Percentiles rank a stretch among this genome's conserved stretches.
Conservation (phyloP, 2,797 vertebrate species). For the Darevskia mixta region DNA sequence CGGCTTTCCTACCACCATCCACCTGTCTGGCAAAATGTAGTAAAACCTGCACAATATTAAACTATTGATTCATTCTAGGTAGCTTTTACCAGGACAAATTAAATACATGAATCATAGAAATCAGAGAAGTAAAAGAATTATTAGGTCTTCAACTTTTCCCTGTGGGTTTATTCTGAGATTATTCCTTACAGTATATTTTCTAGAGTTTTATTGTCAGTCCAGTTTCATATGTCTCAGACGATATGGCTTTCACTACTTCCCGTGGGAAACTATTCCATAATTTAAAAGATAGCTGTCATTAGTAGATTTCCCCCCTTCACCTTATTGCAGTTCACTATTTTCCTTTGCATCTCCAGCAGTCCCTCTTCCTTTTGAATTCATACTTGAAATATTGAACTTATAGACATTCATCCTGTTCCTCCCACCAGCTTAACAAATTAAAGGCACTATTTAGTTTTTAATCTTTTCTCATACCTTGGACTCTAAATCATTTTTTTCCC, state of each 20-base stretch:
- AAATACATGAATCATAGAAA: conserved; percentile 60
- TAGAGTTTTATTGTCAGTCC: conserved; percentile 19
- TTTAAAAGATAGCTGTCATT: conserved; percentile 17
- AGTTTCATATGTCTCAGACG: conserved; percentile 28
- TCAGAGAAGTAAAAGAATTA: conserved; percentile 35
- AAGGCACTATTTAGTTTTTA: conserved; percentile 29
- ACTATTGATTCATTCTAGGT: conserved; percentile 46
- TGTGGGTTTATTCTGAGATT: conserved; percentile 15
- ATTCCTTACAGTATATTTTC: conserved; percentile 9
- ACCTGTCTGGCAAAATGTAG: neutral
- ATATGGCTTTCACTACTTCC: conserved; percentile 41
- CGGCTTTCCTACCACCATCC: conserved; percentile 18
- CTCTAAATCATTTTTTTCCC: neutral
- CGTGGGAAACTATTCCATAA: conserved; percentile 27
- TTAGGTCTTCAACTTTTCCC: conserved; percentile 21
- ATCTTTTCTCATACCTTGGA: conserved; percentile 4
- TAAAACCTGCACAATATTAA: conserved; percentile 43
- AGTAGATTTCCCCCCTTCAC: neutral
- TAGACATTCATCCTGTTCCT: conserved; percentile 35
- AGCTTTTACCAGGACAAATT: conserved; percentile 51
- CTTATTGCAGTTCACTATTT: conserved; percentile 41
- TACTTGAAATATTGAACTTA: conserved; percentile 12
- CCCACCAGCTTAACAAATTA: conserved; percentile 4
- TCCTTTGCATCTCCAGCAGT: conserved; percentile 19
- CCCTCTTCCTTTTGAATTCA: conserved; percentile 43